Conservation (phyloP, 2,113 vertebrate species). For the Perca schrenkii region DNA sequence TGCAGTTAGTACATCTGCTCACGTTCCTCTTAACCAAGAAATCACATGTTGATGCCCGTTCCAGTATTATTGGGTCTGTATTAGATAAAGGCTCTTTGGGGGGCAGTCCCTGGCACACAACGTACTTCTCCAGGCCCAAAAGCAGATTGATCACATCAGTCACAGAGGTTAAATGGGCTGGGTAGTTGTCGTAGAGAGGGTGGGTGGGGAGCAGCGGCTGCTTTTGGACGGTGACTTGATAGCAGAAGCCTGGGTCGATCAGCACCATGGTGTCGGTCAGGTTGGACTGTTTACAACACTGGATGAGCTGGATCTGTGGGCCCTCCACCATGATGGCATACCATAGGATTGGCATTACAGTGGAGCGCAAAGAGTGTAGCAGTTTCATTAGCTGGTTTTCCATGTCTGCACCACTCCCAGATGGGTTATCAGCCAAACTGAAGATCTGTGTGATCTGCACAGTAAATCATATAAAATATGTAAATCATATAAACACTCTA, state of each 20-base stretch:
- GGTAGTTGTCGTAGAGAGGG: slow-evolving; percentile 77
- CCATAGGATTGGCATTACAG: slow-evolving; percentile 80
- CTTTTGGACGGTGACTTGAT: slow-evolving; percentile 81
- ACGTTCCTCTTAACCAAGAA: slow-evolving; percentile 78
- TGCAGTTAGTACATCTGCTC: slow-evolving; percentile 76
- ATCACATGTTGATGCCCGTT: slow-evolving; percentile 81
- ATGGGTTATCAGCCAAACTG: slow-evolving; percentile 73
- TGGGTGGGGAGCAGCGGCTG: slow-evolving; percentile 85
- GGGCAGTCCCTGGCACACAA: slow-evolving; percentile 80
- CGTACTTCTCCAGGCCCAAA: slow-evolving; percentile 79
- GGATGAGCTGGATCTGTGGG: slow-evolving; percentile 83
- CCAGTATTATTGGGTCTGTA: slow-evolving; percentile 67
- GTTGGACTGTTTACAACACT: slow-evolving; percentile 83
- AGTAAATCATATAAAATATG: too few species aligned
- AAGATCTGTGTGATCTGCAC: slow-evolving; percentile 84
- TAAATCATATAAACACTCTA: too few species aligned
- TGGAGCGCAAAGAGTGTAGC: slow-evolving; percentile 70
- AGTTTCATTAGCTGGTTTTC: slow-evolving; percentile 79
- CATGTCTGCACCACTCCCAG: slow-evolving; percentile 7
- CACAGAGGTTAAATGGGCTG: slow-evolving; percentile 58
- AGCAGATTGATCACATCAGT: slow-evolving; percentile 77
- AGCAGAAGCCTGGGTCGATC: slow-evolving; percentile 81
- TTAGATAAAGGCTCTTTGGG: background rate
- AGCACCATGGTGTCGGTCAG: slow-evolving; percentile 83
- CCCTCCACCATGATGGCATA: slow-evolving; percentile 81